phyloP scores from a whole-genome alignment of 2,113 vertebrate genomes.

The Ptychochromis oligacanthus region DNA sequence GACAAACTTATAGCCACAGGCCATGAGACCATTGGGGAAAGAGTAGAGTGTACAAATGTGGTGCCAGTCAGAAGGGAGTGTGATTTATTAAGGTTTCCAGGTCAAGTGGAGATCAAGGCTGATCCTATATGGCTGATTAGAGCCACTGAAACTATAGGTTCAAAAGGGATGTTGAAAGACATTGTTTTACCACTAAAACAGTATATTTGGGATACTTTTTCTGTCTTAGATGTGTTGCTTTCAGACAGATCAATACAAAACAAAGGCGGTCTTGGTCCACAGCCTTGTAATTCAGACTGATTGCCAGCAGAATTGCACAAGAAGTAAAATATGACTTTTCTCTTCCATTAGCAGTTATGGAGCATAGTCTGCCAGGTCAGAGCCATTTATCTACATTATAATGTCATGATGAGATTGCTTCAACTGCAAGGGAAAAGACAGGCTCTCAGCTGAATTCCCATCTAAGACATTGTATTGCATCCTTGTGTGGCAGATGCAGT shows the following conservation, averaged over 20 bases:
- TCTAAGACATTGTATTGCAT: constrained; percentile 37
- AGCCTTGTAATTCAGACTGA: constrained; percentile 48
- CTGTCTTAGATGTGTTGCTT: constrained; percentile 14
- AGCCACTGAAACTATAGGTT: background rate
- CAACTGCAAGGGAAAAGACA: constrained; percentile 38
- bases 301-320: constrained; percentile 60
- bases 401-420: constrained; percentile 63
- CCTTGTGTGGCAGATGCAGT: constrained; percentile 10
- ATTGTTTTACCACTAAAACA: background rate
- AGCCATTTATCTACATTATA: constrained; percentile 67
- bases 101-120: constrained; percentile 53
- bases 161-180: constrained; percentile 20
- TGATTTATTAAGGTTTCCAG: constrained; percentile 48
- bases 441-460: constrained; percentile 43
- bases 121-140: constrained; percentile 21
- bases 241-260: constrained; percentile 28
- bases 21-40: background rate
- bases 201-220: background rate
- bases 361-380: constrained; percentile 54
- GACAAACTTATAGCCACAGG: background rate
- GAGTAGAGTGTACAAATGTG: background rate
- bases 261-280: constrained; percentile 15
- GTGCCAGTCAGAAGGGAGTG: constrained; percentile 1
- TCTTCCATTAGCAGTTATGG: constrained; percentile 56
- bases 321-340: constrained; percentile 58